Evolutionary conservation across 2,113 vertebrate species (phyloP), one percentile per base, ranked within the genome.

Genomic region (Etheostoma cragini): DNA sequence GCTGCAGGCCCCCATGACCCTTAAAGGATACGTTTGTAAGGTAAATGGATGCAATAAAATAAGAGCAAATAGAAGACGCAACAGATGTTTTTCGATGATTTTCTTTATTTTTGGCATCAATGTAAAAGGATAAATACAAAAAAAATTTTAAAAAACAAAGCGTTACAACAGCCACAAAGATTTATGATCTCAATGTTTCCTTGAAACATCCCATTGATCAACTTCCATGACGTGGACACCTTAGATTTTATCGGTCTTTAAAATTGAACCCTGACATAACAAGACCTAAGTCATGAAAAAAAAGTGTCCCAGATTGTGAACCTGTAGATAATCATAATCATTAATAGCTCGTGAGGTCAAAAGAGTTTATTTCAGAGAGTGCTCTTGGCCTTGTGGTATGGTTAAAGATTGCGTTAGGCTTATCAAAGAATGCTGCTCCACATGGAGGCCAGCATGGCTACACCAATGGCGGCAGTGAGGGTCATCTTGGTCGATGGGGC

Each of bases 121-220:
- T 8, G 10, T 62, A 45, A 73, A 82, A 76, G 38, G 83, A 84
- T 77, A 87, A 85, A 87, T 80, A 33, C 62, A 45, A 14, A 30
- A 26, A 1, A n/a, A 66, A 79, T 26, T 26, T 0, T 62, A 66
- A 77, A 0, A 65, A 66, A 45, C 10, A 53, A 19, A 42, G 14
- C 3, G 33, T 35, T 76, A 74, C 6, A 71, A 63, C 47, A 58
- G 15, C 19, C 53, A 67, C 58, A 54, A 88, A 92, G 75, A 74
- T 64, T 88, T 86, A 88, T 1, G 17, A 79, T n/a, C 86, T 93
- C 86, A 87, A 82, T 49, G 81, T 88, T 91, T 87, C 62, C n/a
- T 21, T 76, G 60, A 87, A 89, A 90, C 81, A 87, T 85, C 13
- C 72, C 90, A 92, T 90, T 60, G 79, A 52, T 92, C 58, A 7